Percentiles rank a stretch among this genome's conserved stretches.
phyloP scores from a whole-genome alignment of 2,888 invertebrate species.

The Piscicola geometra region DNA sequence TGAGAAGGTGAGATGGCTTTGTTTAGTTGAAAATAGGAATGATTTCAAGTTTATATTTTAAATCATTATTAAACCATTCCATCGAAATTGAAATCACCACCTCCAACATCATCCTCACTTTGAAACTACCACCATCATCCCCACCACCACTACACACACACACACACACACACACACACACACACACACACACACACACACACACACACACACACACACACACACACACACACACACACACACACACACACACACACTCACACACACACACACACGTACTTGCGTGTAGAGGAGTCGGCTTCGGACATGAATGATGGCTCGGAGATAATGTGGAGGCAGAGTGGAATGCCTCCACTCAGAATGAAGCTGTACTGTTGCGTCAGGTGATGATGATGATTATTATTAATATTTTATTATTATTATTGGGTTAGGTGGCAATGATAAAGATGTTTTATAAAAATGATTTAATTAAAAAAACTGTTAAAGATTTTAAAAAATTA shows the following conservation, averaged over 20 bases:
- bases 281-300: slow-evolving; percentile 71
- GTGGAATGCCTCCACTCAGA: slow-evolving; percentile 53
- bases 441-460: too few relatives aligned
- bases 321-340: slow-evolving; percentile 73
- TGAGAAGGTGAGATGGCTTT: too few relatives aligned
- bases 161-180: neutral
- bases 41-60: too few relatives aligned
- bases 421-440: too few relatives aligned
- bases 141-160: too few relatives aligned
- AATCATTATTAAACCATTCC: too few relatives aligned
- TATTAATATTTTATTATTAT: too few relatives aligned
- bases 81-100: too few relatives aligned
- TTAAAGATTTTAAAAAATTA: neutral
- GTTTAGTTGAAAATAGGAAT: too few relatives aligned
- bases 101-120: too few relatives aligned
- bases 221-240: neutral
- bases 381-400: neutral
- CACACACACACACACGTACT: slow-evolving; percentile 48
- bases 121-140: too few relatives aligned
- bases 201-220: neutral
- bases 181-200: neutral
- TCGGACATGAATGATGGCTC: slow-evolving; percentile 76
- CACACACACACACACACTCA: neutral
- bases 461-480: neutral
- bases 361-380: slow-evolving; percentile 61